Base-by-base conservation (phyloP, 2,888 invertebrate genomes). In the Eupithecia centaureata region DNA sequence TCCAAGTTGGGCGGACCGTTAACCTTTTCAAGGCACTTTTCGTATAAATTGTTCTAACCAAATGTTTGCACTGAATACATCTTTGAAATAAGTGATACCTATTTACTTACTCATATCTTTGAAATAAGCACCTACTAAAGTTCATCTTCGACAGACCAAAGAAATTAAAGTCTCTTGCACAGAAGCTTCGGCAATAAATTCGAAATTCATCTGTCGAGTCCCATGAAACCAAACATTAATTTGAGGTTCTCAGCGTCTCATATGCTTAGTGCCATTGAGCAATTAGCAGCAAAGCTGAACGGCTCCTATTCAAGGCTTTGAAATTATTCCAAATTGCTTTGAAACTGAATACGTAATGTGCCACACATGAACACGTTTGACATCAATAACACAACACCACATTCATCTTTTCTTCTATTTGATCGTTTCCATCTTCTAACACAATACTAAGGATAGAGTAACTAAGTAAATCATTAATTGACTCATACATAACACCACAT, bases 241-340 rank as follows among this genome's bases (percentile, higher is more conserved):
- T 22, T 47, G 22, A 22, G 47, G 18, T 67, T 63, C 58, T 67
- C 63, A 56, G 33, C 47, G 47, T 32, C 18, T 60, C 42, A 61
- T 42, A 51, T 5, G 28, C 63, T 51, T 60, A 52, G 42, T 35
- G 27, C 25, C 54, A 59, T 59, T 42, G 58, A 62, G 62, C 62
- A 65, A 65, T 65, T 68, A 68, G 58, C 38, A 52, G 61, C 52
- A 65, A 65, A 68, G 59, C 62, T 58, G 65, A 68, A 25, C 52
- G 47, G 32, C 25, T 61, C 47, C 58, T 54, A 59, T 61, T 59
- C 54, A 52, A 13, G 7, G 42, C 68, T 62, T 65, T 65, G 65
- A 68, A 52, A 62, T 61, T 52, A 35, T 57, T 61, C 63, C 56
- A 25, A 47, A 32, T 52, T 32, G 10, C 54, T n/a, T 59, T 52